Evolutionary conservation across 2,797 vertebrate genomes (phyloP).

Genomic region (Chloroceryle inda): DNA sequence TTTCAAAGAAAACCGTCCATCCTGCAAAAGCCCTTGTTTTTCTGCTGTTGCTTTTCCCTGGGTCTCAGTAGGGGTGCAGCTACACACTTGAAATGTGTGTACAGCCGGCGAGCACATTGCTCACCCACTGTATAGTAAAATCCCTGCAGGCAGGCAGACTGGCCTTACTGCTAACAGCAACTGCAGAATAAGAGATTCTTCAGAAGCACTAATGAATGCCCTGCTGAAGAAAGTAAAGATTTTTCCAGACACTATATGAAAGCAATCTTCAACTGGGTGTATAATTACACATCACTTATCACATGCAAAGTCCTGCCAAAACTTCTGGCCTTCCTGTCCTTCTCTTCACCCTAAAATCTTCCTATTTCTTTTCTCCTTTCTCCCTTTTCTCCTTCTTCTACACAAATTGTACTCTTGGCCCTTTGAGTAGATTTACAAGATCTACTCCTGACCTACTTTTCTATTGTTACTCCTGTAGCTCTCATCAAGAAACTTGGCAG

Average conservation of each 20-base stretch:
- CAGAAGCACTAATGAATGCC: neutral
- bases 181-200: neutral
- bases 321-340: neutral
- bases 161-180: neutral
- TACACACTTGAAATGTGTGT: neutral
- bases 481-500: slow-evolving; percentile 59
- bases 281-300: neutral
- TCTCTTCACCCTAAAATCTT: neutral
- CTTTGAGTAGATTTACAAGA: slow-evolving; percentile 24
- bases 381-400: neutral
- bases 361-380: neutral
- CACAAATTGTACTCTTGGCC: neutral
- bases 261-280: neutral
- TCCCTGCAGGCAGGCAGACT: neutral
- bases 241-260: neutral
- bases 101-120: neutral
- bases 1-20: slow-evolving; percentile 10
- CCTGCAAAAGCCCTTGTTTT: neutral
- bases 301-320: neutral
- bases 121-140: neutral
- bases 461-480: slow-evolving; percentile 27
- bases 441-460: slow-evolving; percentile 59
- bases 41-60: neutral
- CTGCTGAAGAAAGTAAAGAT: neutral
- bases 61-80: slow-evolving; percentile 17